phyloP scores from a whole-genome alignment of 2,888 invertebrate genomes.

The Epistrophe eligans region DNA sequence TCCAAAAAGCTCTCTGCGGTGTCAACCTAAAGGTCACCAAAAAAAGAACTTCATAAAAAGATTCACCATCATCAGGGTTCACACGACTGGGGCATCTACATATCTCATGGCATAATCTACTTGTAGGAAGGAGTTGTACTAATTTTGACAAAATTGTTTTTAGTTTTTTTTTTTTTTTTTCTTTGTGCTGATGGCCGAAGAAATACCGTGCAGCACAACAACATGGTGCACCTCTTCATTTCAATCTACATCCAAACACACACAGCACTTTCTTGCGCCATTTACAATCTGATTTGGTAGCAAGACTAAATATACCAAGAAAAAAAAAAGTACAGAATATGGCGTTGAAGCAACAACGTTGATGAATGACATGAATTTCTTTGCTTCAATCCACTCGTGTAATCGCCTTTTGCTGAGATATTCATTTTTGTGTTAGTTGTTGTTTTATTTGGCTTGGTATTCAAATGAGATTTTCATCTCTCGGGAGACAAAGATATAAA shows the following conservation, averaged over 20 bases:
- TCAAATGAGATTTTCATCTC: constrained; percentile 67
- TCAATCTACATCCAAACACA: constrained; percentile 7
- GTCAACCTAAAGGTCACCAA: constrained; percentile 58
- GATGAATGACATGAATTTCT: constrained; percentile 67
- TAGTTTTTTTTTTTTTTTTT: not conserved
- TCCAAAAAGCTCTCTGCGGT: constrained; percentile 27
- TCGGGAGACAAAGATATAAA: not conserved
- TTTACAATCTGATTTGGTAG: constrained; percentile 39
- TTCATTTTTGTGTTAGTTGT: constrained; percentile 16
- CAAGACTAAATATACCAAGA: not conserved
- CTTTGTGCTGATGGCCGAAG: not conserved
- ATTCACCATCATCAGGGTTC: constrained; percentile 54
- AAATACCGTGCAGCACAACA: not conserved
- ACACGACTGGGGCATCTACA: constrained; percentile 45
- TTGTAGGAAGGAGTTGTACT: constrained; percentile 53
- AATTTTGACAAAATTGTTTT: constrained; percentile 65
- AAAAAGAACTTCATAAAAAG: constrained; percentile 46
- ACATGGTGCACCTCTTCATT: constrained; percentile 23
- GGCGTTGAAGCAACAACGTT: constrained; percentile 46
- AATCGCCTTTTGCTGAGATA: constrained; percentile 61
- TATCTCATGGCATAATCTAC: constrained; percentile 24
- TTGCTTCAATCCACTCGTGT: constrained; percentile 61
- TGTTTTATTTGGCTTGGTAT: constrained; percentile 1
- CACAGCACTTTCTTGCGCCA: constrained; percentile 36
- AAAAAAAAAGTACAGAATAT: not conserved